phyloP scores from a whole-genome alignment of 2,888 invertebrate genomes.

The Thysanoteuthis rhombus region DNA sequence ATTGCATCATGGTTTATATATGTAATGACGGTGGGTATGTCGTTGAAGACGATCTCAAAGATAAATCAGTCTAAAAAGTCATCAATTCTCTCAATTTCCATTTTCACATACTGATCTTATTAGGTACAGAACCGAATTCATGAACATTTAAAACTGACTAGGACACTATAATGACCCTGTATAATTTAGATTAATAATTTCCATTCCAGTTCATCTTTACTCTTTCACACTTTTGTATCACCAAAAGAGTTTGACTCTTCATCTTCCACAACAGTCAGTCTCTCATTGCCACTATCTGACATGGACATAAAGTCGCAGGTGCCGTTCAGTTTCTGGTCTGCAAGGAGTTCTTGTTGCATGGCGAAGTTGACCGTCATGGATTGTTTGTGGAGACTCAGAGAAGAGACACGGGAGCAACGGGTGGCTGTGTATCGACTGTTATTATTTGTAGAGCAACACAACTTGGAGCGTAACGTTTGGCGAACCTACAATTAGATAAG shows the following conservation, averaged over 20 bases:
- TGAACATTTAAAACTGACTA: too few relatives aligned
- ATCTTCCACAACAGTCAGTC: not conserved
- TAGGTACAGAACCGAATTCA: too few relatives aligned
- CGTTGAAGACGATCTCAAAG: too few relatives aligned
- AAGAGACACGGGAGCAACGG: not conserved
- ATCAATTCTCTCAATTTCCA: too few relatives aligned
- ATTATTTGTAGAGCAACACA: not conserved
- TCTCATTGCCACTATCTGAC: not conserved
- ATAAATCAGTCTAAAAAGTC: too few relatives aligned
- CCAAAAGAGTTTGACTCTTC: not conserved
- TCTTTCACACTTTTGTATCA: not conserved
- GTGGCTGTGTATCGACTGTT: slow-evolving; percentile 17
- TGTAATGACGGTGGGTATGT: too few relatives aligned
- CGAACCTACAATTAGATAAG: not conserved
- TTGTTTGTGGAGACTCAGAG: slow-evolving; percentile 1
- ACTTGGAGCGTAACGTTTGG: not conserved
- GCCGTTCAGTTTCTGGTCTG: not conserved
- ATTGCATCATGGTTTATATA: too few relatives aligned
- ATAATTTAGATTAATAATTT: too few relatives aligned
- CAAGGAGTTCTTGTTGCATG: not conserved
- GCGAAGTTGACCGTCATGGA: not conserved
- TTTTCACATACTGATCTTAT: too few relatives aligned
- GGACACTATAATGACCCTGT: too few relatives aligned
- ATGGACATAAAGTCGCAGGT: not conserved
- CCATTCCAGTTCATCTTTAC: not conserved